These are phyloP conservation scores for Nicator chloris DNA, from an alignment of 2,113 vertebrate genomes.

Conservation along the genomic window DNA sequence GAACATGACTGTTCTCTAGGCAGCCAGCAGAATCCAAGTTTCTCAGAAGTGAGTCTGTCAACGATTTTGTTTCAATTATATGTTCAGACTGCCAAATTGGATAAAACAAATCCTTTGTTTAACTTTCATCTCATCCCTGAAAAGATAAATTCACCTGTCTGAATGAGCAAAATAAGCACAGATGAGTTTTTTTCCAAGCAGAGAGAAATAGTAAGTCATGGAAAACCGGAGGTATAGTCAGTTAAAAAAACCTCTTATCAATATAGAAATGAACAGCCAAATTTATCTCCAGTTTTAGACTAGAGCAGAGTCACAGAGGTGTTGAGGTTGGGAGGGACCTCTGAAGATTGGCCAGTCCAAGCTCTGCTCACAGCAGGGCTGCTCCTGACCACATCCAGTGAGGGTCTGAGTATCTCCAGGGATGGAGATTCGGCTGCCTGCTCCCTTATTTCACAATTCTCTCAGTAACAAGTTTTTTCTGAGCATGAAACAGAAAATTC, in stretches of 20 bases:
- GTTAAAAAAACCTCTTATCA: background rate
- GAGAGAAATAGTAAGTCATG: background rate
- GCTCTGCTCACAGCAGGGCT: background rate
- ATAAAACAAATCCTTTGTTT: background rate
- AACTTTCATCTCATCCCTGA: background rate
- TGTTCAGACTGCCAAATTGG: constrained; percentile 36
- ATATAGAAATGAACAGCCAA: background rate
- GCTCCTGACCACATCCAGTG: background rate
- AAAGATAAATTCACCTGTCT: constrained; percentile 17
- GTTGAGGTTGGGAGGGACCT: background rate
- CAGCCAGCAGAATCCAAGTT: background rate
- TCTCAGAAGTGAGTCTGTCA: background rate
- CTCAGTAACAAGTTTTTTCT: background rate
- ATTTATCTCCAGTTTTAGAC: background rate
- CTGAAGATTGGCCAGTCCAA: background rate
- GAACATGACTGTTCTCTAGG: background rate
- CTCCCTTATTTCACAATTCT: background rate
- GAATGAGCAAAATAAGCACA: background rate
- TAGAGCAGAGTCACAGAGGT: background rate
- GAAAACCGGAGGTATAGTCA: background rate
- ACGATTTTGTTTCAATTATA: constrained; percentile 27
- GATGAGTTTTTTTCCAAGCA: background rate
- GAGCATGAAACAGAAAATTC: background rate
- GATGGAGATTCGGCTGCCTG: background rate
- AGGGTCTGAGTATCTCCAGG: background rate